phyloP scores from a whole-genome alignment of 2,113 vertebrate genomes.

The Bufo gargarizans region DNA sequence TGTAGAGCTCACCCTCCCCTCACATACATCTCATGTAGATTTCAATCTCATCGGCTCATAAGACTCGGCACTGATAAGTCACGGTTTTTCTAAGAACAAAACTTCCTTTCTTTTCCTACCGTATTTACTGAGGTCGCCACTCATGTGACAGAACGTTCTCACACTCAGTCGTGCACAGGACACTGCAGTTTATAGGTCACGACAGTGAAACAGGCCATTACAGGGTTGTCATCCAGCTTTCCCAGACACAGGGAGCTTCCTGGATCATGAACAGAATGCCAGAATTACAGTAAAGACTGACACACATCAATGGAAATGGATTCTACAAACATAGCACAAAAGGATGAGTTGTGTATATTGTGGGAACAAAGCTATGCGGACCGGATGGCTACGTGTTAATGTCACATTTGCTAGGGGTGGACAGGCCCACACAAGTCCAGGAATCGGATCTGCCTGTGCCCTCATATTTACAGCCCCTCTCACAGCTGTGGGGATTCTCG shows the following conservation, averaged over 20 bases:
- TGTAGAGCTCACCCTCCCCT: too few relatives aligned
- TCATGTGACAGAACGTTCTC: neutral
- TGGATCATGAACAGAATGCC: neutral
- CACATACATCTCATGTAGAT: neutral
- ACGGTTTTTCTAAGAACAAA: neutral
- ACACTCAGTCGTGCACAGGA: neutral
- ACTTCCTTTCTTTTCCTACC: neutral
- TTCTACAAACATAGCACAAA: neutral
- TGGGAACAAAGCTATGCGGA: neutral
- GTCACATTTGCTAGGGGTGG: neutral
- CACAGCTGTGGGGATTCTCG: too few relatives aligned
- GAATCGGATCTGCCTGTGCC: neutral
- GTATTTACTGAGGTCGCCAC: neutral
- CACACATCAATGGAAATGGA: neutral
- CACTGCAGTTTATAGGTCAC: neutral
- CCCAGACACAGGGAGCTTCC: neutral
- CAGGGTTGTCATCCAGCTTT: neutral
- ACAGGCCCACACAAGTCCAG: neutral
- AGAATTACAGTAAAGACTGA: neutral
- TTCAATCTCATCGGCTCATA: neutral
- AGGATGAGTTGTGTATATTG: neutral
- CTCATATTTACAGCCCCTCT: too few relatives aligned
- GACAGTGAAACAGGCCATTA: neutral
- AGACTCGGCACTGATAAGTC: neutral
- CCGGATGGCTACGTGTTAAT: neutral